Percentiles rank a stretch among this genome's conserved stretches.
Conservation (phyloP, 30 jellyfish, hydroid and myxozoan genomes). For the Aurelia sp. region DNA sequence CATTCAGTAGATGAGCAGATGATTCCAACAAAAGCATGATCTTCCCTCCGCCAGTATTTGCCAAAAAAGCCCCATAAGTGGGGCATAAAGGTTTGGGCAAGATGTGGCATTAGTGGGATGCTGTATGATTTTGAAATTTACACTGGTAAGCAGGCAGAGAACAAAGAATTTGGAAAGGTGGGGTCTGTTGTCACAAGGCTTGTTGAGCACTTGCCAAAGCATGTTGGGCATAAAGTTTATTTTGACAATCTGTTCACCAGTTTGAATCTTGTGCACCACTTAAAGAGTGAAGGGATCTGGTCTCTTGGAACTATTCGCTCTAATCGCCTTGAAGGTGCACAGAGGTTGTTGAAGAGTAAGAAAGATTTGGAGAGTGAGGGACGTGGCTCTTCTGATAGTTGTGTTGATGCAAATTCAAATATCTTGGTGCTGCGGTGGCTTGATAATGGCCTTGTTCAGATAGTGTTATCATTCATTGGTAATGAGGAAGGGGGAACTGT, state of each 20-base stretch:
- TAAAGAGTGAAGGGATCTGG: not conserved
- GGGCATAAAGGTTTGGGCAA: constrained; percentile 48
- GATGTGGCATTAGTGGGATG: constrained; percentile 6
- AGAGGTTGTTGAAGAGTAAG: constrained; percentile 36
- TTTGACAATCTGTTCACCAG: not conserved
- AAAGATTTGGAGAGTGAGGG: constrained; percentile 27
- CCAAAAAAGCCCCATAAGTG: constrained; percentile 54
- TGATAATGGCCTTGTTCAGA: no score
- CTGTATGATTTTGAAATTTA: constrained; percentile 23
- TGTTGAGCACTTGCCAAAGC: constrained; percentile 23
- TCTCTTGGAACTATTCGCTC: not conserved
- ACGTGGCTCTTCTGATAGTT: constrained; percentile 13
- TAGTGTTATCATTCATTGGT: constrained; percentile 15
- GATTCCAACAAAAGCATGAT: no score
- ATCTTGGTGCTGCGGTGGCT: not conserved
- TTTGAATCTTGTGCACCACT: constrained; percentile 29
- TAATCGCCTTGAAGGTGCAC: not conserved
- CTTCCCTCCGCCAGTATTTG: not conserved
- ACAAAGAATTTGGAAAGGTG: constrained; percentile 41
- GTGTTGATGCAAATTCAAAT: constrained; percentile 12
- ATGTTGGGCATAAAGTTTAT: constrained; percentile 55
- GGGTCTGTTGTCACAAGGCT: constrained; percentile 48
- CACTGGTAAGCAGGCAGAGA: constrained; percentile 28
- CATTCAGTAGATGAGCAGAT: not conserved
- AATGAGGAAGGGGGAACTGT: not conserved